Conservation (phyloP, 2,797 vertebrate species). For the Xenops minutus region DNA sequence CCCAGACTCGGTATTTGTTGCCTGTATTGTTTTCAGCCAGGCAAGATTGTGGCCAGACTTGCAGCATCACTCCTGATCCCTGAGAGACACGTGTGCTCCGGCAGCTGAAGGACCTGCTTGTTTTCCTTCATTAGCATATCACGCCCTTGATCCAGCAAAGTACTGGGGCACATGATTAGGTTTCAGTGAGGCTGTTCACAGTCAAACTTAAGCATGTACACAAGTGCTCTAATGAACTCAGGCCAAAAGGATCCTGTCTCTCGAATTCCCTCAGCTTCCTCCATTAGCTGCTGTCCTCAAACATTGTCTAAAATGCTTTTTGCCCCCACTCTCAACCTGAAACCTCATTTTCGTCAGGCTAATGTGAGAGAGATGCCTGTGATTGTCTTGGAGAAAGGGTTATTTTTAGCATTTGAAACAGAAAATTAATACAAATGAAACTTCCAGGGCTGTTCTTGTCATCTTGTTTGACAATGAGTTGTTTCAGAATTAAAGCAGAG, state of each 20-base stretch:
- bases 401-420: not conserved
- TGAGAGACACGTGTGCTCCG: not conserved
- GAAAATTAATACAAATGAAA: not conserved
- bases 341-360: constrained; percentile 1
- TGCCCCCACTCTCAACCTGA: not conserved
- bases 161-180: constrained; percentile 30
- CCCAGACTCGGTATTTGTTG: not conserved
- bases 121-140: constrained; percentile 25
- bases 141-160: constrained; percentile 45
- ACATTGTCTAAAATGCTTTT: not conserved
- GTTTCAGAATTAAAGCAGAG: not conserved
- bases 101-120: constrained; percentile 7
- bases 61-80: not conserved
- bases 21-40: not conserved
- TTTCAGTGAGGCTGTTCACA: constrained; percentile 17
- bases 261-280: not conserved
- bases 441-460: not conserved
- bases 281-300: constrained; percentile 9
- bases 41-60: not conserved
- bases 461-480: not conserved
- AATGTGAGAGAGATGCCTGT: not conserved
- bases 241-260: not conserved
- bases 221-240: constrained; percentile 15
- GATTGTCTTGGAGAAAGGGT: not conserved
- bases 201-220: not conserved